phyloP scores from a whole-genome alignment of 1,140 invertebrate species.

The Alviniconcha marisindica region DNA sequence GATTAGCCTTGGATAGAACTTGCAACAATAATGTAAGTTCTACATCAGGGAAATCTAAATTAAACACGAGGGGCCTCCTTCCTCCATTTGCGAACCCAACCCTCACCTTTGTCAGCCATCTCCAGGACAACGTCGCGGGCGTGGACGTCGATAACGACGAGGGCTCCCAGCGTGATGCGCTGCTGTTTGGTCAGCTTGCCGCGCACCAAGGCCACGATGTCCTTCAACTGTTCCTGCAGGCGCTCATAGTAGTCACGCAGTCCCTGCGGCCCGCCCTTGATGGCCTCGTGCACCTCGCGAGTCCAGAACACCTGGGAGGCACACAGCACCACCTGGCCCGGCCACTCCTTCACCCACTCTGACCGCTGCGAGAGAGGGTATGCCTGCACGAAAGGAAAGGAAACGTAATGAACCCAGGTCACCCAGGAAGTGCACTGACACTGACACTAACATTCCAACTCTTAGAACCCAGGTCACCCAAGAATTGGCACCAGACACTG shows the following conservation, averaged over 20 bases:
- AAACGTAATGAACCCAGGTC: neutral
- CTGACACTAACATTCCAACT: too few species aligned
- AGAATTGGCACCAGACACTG: too few species aligned
- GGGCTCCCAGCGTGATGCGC: slow-evolving; percentile 74
- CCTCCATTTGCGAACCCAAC: too few species aligned
- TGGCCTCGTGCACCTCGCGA: slow-evolving; percentile 73
- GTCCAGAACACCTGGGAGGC: slow-evolving; percentile 77
- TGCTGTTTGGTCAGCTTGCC: slow-evolving; percentile 76
- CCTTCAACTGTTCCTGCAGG: slow-evolving; percentile 70
- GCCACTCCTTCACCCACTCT: slow-evolving; percentile 76
- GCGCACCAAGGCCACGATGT: slow-evolving; percentile 75
- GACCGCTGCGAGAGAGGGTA: slow-evolving; percentile 70
- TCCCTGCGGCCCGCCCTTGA: slow-evolving; percentile 64
- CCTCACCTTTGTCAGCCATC: slow-evolving; percentile 71
- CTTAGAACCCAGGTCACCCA: too few species aligned
- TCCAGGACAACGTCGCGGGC: slow-evolving; percentile 74
- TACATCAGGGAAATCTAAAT: too few species aligned
- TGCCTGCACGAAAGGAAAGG: slow-evolving; percentile 58
- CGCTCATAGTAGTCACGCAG: slow-evolving; percentile 69
- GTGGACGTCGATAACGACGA: slow-evolving; percentile 77
- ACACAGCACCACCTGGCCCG: slow-evolving; percentile 76
- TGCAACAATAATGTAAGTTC: too few species aligned
- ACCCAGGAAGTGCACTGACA: too few species aligned
- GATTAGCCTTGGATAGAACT: too few species aligned
- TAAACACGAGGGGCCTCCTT: too few species aligned